These are phyloP conservation scores for Amphiprion percula DNA, from an alignment of 2,113 vertebrate species.

Conservation along the genomic window DNA sequence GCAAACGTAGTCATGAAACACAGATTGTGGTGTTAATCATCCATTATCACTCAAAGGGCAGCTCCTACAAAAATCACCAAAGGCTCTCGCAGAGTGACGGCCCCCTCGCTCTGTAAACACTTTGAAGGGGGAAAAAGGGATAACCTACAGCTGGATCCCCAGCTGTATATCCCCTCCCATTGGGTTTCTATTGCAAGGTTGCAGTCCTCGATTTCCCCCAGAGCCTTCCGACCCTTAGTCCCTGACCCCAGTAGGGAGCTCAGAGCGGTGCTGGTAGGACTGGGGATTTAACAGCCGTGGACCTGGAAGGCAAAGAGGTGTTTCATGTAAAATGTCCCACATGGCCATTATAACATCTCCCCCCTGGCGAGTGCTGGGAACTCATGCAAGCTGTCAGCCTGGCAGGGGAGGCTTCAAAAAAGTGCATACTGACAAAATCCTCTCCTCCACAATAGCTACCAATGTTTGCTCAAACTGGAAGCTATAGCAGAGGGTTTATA, in stretches of 20 bases:
- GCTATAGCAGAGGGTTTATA: conserved; percentile 43
- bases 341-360: conserved; percentile 67
- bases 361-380: conserved; percentile 71
- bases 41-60: conserved; percentile 33
- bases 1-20: conserved; percentile 43
- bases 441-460: conserved; percentile 50
- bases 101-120: conserved; percentile 54
- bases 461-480: conserved; percentile 50
- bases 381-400: conserved; percentile 65
- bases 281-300: conserved; percentile 70
- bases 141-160: conserved; percentile 51
- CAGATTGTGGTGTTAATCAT: conserved; percentile 52
- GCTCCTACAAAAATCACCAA: conserved; percentile 19
- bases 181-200: conserved; percentile 33
- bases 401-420: conserved; percentile 54
- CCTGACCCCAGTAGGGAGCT: conserved; percentile 69
- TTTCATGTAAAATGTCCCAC: conserved; percentile 79
- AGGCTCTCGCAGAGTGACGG: conserved; percentile 18
- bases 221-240: conserved; percentile 51
- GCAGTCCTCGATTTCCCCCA: conserved; percentile 7
- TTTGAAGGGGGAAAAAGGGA: conserved; percentile 59
- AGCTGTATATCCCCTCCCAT: conserved; percentile 22
- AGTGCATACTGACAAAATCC: conserved; percentile 68
- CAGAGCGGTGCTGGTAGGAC: conserved; percentile 51
- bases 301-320: conserved; percentile 73